phyloP scores from a whole-genome alignment of 92 coral and sea anemone species.

The Porites cylindrica region DNA sequence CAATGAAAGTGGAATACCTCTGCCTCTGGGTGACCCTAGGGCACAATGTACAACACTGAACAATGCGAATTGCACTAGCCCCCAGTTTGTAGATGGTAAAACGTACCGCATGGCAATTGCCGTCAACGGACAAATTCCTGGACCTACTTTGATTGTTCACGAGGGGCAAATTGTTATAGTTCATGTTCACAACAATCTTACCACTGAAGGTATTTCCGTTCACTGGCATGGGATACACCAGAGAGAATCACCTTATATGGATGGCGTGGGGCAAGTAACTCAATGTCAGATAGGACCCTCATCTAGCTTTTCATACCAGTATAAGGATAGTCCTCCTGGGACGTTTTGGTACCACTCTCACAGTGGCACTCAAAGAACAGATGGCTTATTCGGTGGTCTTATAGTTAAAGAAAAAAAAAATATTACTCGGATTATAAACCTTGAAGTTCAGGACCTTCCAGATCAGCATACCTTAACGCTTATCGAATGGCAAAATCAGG shows the following conservation, averaged over 20 bases:
- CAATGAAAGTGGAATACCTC: not conserved
- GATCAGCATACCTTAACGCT: conserved; percentile 46
- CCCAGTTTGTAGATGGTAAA: conserved; percentile 63
- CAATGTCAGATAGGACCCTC: too few relatives aligned
- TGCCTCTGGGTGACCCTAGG: not conserved
- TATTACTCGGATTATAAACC: not conserved
- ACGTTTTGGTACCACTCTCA: too few relatives aligned
- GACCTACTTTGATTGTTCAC: conserved; percentile 63
- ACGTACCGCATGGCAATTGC: conserved; percentile 66
- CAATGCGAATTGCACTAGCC: conserved; percentile 43
- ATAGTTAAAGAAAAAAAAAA: too few relatives aligned
- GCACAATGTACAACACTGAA: conserved; percentile 21
- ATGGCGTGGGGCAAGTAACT: too few relatives aligned
- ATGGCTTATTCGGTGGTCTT: too few relatives aligned
- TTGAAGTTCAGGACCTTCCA: conserved; percentile 34
- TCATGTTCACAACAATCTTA: conserved; percentile 55
- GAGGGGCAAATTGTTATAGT: conserved; percentile 39
- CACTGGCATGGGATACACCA: not conserved
- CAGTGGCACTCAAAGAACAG: too few relatives aligned
- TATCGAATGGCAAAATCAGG: conserved; percentile 65
- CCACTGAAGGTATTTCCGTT: conserved; percentile 35
- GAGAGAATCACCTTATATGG: too few relatives aligned
- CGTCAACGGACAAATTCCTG: conserved; percentile 75
- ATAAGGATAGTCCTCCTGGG: too few relatives aligned
- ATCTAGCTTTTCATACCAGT: too few relatives aligned